A percentile compares a stretch with the other conserved stretches of the same genome.
phyloP scores from a whole-genome alignment of 2,888 invertebrate species.

The Hesperia comma region DNA sequence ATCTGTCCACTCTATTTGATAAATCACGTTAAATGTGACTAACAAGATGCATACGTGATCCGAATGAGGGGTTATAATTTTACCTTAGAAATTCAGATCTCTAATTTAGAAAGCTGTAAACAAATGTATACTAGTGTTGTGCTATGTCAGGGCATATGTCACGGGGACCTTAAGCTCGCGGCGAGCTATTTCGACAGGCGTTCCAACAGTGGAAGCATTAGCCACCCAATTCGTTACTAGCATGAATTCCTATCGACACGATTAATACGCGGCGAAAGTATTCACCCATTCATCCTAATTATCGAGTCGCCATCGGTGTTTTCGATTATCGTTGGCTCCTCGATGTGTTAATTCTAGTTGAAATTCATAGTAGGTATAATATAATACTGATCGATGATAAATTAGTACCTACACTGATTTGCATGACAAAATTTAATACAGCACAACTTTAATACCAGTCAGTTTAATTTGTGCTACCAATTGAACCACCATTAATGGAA shows the following conservation, averaged over 20 bases:
- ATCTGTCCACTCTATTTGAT: constrained; percentile 55
- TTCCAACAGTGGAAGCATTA: constrained; percentile 16
- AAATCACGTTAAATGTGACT: constrained; percentile 54
- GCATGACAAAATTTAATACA: no score
- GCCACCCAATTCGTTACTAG: constrained; percentile 46
- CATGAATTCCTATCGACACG: constrained; percentile 54
- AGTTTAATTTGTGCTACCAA: no score
- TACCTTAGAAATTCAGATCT: constrained; percentile 60
- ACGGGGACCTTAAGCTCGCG: constrained; percentile 40
- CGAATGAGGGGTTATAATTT: constrained; percentile 43
- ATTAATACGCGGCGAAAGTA: constrained; percentile 63
- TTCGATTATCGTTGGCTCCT: constrained; percentile 44
- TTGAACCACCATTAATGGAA: no score
- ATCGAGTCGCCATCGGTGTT: constrained; percentile 53
- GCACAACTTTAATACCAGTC: no score
- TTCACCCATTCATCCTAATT: constrained; percentile 76
- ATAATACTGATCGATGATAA: no score
- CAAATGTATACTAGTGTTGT: constrained; percentile 63
- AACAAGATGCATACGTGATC: constrained; percentile 42
- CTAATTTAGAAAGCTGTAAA: constrained; percentile 61
- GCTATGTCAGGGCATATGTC: constrained; percentile 50
- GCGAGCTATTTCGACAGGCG: constrained; percentile 36
- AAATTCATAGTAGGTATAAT: not conserved
- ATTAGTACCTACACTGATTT: no score
- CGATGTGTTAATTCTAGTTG: not conserved